A percentile compares a stretch with the other conserved stretches of the same genome.
These are phyloP conservation scores for Tretioscincus oriximinensis DNA, from an alignment of 2,113 vertebrate species.

Conservation along the genomic window DNA sequence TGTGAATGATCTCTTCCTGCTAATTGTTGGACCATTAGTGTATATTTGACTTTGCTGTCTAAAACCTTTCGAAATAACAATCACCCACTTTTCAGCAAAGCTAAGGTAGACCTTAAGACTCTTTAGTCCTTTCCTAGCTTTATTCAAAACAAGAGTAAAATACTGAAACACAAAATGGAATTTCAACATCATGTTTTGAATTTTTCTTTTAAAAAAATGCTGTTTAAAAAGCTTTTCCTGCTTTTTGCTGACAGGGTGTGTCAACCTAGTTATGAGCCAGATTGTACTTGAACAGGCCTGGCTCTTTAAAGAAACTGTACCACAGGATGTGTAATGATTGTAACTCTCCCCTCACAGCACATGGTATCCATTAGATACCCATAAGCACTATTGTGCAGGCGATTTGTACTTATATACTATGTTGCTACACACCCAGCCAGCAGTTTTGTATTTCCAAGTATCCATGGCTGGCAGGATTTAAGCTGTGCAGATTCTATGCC, in stretches of 20 bases:
- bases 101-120: too few relatives aligned
- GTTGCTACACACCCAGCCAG: too few relatives aligned
- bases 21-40: too few relatives aligned
- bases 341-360: background rate
- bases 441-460: background rate
- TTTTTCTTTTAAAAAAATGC: constrained; percentile 19
- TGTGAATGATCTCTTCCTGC: too few relatives aligned
- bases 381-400: background rate
- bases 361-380: background rate
- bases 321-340: background rate
- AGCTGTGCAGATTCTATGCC: background rate
- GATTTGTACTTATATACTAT: background rate
- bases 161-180: constrained; percentile 40
- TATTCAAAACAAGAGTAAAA: constrained; percentile 22
- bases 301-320: background rate
- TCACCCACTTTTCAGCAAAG: too few relatives aligned
- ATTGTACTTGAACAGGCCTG: constrained; percentile 39
- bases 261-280: constrained; percentile 25
- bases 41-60: too few relatives aligned
- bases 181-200: constrained; percentile 35
- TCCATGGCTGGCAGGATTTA: background rate
- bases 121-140: background rate
- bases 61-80: too few relatives aligned
- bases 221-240: constrained; percentile 45
- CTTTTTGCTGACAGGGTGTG: constrained; percentile 35